Base-by-base conservation (phyloP, 2,797 vertebrate species). In the Lagocephalus sceleratus region DNA sequence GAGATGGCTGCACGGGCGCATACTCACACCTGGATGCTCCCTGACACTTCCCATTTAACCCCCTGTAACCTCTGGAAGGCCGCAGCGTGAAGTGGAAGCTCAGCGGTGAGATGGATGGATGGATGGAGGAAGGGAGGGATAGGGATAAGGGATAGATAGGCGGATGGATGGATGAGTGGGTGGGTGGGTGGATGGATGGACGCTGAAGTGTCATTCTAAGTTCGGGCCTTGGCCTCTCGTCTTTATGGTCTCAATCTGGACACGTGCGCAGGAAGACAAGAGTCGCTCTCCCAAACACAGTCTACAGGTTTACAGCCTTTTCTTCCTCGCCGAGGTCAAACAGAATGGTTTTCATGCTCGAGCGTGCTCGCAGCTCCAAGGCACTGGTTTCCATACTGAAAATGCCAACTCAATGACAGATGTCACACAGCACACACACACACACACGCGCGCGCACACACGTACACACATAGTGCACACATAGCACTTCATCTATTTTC, bases 401-500 rank as follows among this genome's bases (percentile, higher is more conserved):
- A 79, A 83, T 65, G 82, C 73, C 71, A 83, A 80, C 61, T 71
- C 73, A 67, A 71, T 72, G 78, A 83, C 66, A 75, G 81, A 83
- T 78, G 74, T 72, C 80, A 76, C 64, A 65, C 69, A 68, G 57
- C 59, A 58, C 74, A 68, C 67, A 56, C 62, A 53, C 47, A 63
- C 51, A 43, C 51, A 51, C 45, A 47, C 39, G 50, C 41, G 47
- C 63, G 39, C 26, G 20, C 9, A 57, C 57, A 71, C 63, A 63
- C 54, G 39, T 20, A 16, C 8, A 46, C 60, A 47, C 54, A 68
- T 62, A 78, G 19, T 58, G 54, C 66, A 78, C 58, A 6, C 72
- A 56, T 60, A 57, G 60, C 73, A 77, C 75, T 83, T 73, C 81
- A 80, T 83, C 78, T 76, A 68, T 82, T 82, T 81, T 81, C 82